Evolutionary conservation across 2,113 vertebrate species (phyloP).

Genomic region (Poeciliopsis occidentalis): DNA sequence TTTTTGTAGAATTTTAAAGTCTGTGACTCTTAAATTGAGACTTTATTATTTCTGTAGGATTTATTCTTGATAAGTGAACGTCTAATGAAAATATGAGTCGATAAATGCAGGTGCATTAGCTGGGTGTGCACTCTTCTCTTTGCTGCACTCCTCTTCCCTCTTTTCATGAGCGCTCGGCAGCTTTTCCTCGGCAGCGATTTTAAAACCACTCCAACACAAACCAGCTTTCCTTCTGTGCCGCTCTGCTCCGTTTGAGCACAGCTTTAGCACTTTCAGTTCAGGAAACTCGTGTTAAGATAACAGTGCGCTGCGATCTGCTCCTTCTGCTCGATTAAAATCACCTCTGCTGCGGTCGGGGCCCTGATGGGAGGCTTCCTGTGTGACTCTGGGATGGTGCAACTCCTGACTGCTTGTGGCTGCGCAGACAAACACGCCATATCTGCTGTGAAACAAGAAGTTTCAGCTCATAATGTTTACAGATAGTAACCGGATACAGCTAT

Average conservation of each 20-base stretch:
- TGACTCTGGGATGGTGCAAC: slow-evolving; percentile 41
- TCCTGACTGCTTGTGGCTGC: slow-evolving; percentile 26
- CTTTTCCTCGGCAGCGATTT: neutral
- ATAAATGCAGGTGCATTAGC: slow-evolving; percentile 15
- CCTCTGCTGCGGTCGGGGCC: neutral
- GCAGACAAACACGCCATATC: slow-evolving; percentile 16
- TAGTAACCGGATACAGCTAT: neutral
- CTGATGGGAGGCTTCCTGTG: slow-evolving; percentile 60
- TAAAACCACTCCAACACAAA: neutral
- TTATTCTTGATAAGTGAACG: neutral
- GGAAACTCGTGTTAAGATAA: neutral
- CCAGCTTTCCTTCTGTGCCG: neutral
- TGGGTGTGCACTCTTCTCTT: no score
- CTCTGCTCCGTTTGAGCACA: neutral
- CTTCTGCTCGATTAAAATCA: slow-evolving; percentile 16
- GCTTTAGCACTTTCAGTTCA: neutral
- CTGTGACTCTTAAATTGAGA: neutral
- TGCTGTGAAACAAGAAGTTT: slow-evolving; percentile 7
- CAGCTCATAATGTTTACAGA: neutral
- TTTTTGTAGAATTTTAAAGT: neutral
- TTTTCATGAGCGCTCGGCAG: no score
- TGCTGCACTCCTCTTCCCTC: no score
- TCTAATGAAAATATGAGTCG: neutral
- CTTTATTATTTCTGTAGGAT: neutral
- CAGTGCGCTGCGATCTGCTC: neutral